These are phyloP conservation scores for Gryon sp. DNA, from an alignment of 1,140 invertebrate genomes.

Conservation along the genomic window DNA sequence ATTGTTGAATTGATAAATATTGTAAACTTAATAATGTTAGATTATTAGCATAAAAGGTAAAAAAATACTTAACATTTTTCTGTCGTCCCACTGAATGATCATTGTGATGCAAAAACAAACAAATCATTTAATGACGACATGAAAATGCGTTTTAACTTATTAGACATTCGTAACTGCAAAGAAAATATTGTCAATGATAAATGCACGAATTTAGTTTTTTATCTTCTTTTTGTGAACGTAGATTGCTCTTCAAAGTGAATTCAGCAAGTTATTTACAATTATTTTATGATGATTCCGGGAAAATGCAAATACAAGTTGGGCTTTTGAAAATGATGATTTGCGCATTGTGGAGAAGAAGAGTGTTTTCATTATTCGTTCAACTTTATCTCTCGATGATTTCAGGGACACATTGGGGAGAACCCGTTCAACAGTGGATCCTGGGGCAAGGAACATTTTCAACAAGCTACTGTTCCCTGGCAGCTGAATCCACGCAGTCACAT, in stretches of 20 bases:
- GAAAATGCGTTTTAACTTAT: conserved; percentile 63
- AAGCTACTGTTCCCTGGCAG: conserved; percentile 77
- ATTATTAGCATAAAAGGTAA: too few species aligned
- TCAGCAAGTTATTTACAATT: conserved; percentile 42
- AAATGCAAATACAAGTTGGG: conserved; percentile 37
- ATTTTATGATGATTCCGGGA: conserved; percentile 21
- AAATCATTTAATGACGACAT: conserved; percentile 48
- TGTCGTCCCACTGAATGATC: not conserved
- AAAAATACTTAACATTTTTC: too few species aligned
- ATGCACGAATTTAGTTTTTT: not conserved
- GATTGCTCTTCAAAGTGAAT: conserved; percentile 3
- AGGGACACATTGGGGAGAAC: conserved; percentile 79
- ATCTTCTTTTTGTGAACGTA: conserved; percentile 3
- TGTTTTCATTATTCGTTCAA: conserved; percentile 53
- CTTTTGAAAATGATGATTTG: conserved; percentile 59
- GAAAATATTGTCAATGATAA: too few species aligned
- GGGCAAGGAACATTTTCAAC: conserved; percentile 78
- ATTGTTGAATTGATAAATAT: too few species aligned
- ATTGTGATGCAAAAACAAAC: conserved; percentile 13
- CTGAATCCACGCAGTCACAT: conserved; percentile 76
- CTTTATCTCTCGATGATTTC: conserved; percentile 60
- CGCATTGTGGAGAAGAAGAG: not conserved
- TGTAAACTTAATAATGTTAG: too few species aligned
- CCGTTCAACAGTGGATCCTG: conserved; percentile 79
- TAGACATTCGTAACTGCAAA: too few species aligned